A percentile compares a stretch with the other conserved stretches of the same genome.
These are phyloP conservation scores for Tamandua tetradactyla DNA, from an alignment of 2,797 vertebrate species.

Conservation along the genomic window DNA sequence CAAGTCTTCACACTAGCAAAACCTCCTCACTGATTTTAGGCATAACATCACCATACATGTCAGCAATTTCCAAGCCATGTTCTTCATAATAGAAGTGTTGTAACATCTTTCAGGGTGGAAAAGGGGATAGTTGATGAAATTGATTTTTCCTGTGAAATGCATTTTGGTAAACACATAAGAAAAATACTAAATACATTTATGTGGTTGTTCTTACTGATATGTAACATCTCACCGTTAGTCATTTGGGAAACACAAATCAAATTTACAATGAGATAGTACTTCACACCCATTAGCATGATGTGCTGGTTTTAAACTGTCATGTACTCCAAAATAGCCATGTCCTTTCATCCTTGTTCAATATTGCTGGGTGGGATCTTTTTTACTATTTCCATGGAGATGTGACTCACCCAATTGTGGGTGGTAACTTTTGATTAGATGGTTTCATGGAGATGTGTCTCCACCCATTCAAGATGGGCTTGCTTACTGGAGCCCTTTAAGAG, in stretches of 20 bases:
- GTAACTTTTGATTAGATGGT: too few species aligned
- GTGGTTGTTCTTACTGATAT: not conserved
- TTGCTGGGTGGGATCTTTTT: too few species aligned
- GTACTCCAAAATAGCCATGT: too few species aligned
- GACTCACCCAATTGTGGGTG: too few species aligned
- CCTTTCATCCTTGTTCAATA: too few species aligned
- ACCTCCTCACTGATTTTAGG: not conserved
- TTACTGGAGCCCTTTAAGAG: too few species aligned
- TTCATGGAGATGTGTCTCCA: too few species aligned
- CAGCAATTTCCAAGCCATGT: not conserved
- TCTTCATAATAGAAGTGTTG: not conserved
- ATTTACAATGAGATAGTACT: not conserved
- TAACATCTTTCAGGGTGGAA: not conserved
- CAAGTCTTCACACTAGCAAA: not conserved
- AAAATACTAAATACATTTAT: not conserved
- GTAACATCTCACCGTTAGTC: not conserved
- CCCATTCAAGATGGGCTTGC: too few species aligned
- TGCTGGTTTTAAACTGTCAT: too few species aligned
- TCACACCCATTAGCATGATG: not conserved
- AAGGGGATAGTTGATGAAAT: not conserved
- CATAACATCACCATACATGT: not conserved
- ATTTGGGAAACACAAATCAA: slow-evolving; percentile 27
- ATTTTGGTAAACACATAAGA: not conserved
- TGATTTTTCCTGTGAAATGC: slow-evolving; percentile 11
- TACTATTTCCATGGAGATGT: too few species aligned